Evolutionary conservation across 2,797 vertebrate species (phyloP).

Genomic region (Neosalanx taihuensis): DNA sequence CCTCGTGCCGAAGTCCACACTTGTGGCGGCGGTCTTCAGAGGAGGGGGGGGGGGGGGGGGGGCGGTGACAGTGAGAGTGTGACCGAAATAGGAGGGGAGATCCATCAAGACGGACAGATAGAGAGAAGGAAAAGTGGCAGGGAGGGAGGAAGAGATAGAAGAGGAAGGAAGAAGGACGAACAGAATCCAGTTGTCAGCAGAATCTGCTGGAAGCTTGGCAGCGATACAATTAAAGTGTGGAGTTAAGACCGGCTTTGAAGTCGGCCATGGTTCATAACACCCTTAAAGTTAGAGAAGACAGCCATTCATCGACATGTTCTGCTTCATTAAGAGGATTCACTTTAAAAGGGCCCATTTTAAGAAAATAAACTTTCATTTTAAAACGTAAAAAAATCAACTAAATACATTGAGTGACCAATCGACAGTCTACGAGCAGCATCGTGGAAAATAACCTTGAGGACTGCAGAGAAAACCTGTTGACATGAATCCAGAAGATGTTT

Average conservation of each 20-base stretch:
- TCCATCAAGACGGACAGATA: conserved; percentile 53
- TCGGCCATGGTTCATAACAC: conserved; percentile 75
- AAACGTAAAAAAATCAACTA: conserved; percentile 50
- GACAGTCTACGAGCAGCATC: conserved; percentile 41
- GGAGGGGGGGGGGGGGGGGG: background rate
- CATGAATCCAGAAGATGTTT: conserved; percentile 41
- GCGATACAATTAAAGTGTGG: conserved; percentile 86
- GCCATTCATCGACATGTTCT: conserved; percentile 69
- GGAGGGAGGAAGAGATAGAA: conserved; percentile 18
- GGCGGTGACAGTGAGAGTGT: background rate
- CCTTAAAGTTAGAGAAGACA: conserved; percentile 72
- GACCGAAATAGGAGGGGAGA: background rate
- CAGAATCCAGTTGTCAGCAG: conserved; percentile 83
- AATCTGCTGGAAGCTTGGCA: conserved; percentile 79
- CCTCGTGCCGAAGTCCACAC: conserved; percentile 62
- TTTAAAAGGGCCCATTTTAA: conserved; percentile 68
- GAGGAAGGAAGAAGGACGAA: conserved; percentile 59
- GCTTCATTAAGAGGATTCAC: conserved; percentile 71
- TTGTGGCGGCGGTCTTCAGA: conserved; percentile 54
- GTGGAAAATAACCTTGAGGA: conserved; percentile 15
- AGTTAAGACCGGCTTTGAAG: conserved; percentile 86
- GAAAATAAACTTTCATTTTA: conserved; percentile 73
- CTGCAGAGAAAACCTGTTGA: conserved; percentile 41
- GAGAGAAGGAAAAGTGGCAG: conserved; percentile 23
- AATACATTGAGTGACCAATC: conserved; percentile 48